Evolutionary conservation across 2,888 invertebrate species (phyloP), one percentile per base, ranked within the genome.

Genomic region (Epistrophe grossulariae): DNA sequence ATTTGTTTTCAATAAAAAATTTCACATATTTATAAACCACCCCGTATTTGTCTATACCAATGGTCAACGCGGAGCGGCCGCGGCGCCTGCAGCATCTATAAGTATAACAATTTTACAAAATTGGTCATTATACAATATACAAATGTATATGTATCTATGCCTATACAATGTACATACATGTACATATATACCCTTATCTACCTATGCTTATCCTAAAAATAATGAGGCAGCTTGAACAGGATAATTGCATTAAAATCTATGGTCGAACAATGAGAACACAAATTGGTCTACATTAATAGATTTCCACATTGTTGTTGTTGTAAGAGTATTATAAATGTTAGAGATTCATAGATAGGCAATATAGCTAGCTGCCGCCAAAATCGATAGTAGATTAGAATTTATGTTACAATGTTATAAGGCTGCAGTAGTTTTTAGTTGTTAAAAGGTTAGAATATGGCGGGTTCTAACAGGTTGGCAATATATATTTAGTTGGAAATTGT

Each of bases 161-260:
- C n/a, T n/a, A n/a, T n/a, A n/a, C n/a, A n/a, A 13, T 43, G 8
- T 55, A 28, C 24, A 0, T 13, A 57, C 10, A 9, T 35, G 35
- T 50, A 15, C 31, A 24, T 4, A 5, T 31, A 31, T n/a, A n/a
- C n/a, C 31, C 31, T 31, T 31, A 31, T 6, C 31, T 31, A 31
- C 31, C 31, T 43, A 60, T 45, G 60, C 35, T 43, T 64, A 62
- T 50, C 64, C 79, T 72, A 83, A 78, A 83, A 76, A 83, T 76
- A 79, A 83, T 76, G 87, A 87, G 83, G 76, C 72, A 68, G 83
- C 76, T 83, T 76, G 43, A 72, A 83, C 83, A 83, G 72, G 85
- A 79, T 83, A 83, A 83, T 83, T 83, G 87, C 76, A 83, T 79
- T 79, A 79, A 87, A 79, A 79, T 76, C 83, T 82, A 81, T 70